A percentile compares a stretch with the other conserved stretches of the same genome.
Evolutionary conservation across 2,113 vertebrate genomes (phyloP).

Genomic region (Miniopterus natalensis): DNA sequence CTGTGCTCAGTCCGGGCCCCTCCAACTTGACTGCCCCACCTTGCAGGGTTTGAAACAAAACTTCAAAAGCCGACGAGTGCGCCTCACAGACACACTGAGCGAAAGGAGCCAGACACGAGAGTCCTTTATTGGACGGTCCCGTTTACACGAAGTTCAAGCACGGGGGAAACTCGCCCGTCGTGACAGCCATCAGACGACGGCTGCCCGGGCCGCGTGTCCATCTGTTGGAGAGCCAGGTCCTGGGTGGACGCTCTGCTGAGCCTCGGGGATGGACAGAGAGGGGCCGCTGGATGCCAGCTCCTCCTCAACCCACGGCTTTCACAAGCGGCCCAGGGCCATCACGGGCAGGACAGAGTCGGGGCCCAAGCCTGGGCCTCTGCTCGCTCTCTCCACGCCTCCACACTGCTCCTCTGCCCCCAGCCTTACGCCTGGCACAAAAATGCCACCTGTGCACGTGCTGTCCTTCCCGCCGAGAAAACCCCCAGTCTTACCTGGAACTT

Average conservation of each 20-base stretch:
- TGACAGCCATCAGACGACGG: background rate
- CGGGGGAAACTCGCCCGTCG: background rate
- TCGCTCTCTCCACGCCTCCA: accelerated
- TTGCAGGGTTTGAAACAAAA: slow-evolving; percentile 49
- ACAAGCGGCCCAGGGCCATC: accelerated
- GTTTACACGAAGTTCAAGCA: background rate
- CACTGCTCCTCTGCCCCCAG: background rate
- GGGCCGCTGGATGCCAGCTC: background rate
- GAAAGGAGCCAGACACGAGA: background rate
- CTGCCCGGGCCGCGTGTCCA: background rate
- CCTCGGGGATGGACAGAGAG: background rate
- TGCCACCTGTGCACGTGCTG: accelerated
- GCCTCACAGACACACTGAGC: background rate
- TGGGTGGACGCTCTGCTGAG: background rate
- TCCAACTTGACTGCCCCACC: slow-evolving; percentile 32
- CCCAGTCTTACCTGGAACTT: background rate
- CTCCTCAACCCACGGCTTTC: background rate
- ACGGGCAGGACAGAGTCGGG: accelerated
- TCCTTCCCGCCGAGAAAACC: background rate
- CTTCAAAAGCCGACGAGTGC: background rate
- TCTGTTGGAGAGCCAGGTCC: background rate
- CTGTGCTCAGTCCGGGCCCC: slow-evolving; percentile 59
- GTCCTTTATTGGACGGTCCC: background rate
- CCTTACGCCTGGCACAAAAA: background rate
- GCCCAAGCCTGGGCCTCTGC: background rate